These are phyloP conservation scores for Holotrichia oblita DNA, from an alignment of 1,140 invertebrate species.

Conservation along the genomic window DNA sequence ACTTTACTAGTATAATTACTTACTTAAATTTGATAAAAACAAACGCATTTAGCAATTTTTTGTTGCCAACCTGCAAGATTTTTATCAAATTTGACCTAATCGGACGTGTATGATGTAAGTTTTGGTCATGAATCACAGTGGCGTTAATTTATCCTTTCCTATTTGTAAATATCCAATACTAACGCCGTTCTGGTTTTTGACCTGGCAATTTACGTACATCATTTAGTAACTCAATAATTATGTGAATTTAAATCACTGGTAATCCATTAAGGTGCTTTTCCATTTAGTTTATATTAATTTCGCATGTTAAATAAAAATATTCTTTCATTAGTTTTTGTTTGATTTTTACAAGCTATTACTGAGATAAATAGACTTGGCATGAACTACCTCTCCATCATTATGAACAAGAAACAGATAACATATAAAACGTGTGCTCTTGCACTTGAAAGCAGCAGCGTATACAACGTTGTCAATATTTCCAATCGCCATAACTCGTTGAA, in stretches of 20 bases:
- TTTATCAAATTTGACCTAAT: constrained; percentile 18
- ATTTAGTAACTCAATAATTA: neutral
- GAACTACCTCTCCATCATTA: too few species aligned
- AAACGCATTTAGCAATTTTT: neutral
- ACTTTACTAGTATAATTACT: neutral
- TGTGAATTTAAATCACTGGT: neutral
- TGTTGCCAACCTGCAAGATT: neutral
- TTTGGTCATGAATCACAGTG: constrained; percentile 56
- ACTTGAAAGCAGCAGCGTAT: too few species aligned
- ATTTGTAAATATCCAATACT: constrained; percentile 51
- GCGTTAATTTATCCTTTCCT: constrained; percentile 45
- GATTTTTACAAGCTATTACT: too few species aligned
- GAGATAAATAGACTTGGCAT: too few species aligned
- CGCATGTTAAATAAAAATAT: neutral
- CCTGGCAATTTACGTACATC: constrained; percentile 29
- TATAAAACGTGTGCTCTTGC: too few species aligned
- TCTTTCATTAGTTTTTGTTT: neutral
- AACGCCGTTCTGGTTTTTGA: constrained; percentile 57
- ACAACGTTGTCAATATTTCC: too few species aligned
- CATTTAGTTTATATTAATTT: constrained; percentile 4
- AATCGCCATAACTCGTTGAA: too few species aligned
- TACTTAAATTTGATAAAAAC: constrained; percentile 29
- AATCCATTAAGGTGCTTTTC: constrained; percentile 20
- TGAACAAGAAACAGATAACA: too few species aligned
- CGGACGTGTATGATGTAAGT: neutral